A percentile compares a stretch with the other conserved stretches of the same genome.
phyloP scores from a whole-genome alignment of 2,113 vertebrate genomes.

The Dendropsophus ebraccatus region DNA sequence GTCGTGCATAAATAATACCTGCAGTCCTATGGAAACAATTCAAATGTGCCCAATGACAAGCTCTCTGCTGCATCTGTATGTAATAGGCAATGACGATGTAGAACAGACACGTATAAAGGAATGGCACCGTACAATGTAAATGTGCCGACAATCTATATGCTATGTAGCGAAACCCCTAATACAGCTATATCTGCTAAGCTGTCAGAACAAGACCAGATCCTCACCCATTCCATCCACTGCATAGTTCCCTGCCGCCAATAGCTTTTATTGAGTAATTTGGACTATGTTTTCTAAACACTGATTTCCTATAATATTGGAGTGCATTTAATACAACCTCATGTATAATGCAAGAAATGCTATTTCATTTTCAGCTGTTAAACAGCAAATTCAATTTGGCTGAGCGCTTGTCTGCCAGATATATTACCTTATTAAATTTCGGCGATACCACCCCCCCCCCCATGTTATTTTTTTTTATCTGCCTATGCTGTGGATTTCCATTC shows the following conservation, averaged over 20 bases:
- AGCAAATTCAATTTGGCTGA: slow-evolving; percentile 76
- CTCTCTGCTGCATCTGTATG: background rate
- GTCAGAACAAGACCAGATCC: slow-evolving; percentile 50
- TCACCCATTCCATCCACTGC: slow-evolving; percentile 71
- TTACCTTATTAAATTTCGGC: slow-evolving; percentile 76
- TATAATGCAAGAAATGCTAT: slow-evolving; percentile 77
- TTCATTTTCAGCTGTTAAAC: slow-evolving; percentile 77
- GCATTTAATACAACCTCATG: slow-evolving; percentile 76
- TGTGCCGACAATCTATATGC: background rate
- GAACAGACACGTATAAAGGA: background rate
- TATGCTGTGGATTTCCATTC: slow-evolving; percentile 11
- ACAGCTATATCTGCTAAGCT: background rate
- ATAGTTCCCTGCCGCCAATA: slow-evolving; percentile 67
- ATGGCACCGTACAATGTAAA: no score
- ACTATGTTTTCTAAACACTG: slow-evolving; percentile 75
- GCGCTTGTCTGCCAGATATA: slow-evolving; percentile 68
- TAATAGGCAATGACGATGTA: no score
- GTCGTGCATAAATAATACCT: background rate
- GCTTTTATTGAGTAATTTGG: slow-evolving; percentile 76
- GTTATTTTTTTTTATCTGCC: slow-evolving; percentile 37
- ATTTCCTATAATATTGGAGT: slow-evolving; percentile 74
- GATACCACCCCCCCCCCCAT: slow-evolving; percentile 18
- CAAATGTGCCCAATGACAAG: background rate
- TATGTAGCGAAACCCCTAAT: background rate
- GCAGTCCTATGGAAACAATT: background rate